Evolutionary conservation across 2,888 invertebrate genomes (phyloP).

Genomic region (Drosophila subsilvestris): DNA sequence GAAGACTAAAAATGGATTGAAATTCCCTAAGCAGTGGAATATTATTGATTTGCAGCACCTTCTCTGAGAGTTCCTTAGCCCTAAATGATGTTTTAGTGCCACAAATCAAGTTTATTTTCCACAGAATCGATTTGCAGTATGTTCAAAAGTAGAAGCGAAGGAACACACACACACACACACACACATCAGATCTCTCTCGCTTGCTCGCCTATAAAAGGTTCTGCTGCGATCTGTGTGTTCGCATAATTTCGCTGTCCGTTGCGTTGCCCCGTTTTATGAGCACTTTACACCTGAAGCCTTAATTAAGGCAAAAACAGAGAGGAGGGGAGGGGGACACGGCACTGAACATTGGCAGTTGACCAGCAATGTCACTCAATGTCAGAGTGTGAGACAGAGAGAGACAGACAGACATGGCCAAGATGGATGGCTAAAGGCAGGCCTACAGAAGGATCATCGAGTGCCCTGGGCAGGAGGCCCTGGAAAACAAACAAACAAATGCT

Average conservation of each 20-base stretch:
- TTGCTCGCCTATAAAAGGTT: neutral
- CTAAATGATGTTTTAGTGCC: conserved; percentile 33
- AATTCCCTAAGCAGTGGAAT: too few species aligned
- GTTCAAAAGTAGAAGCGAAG: conserved; percentile 17
- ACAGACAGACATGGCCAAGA: neutral
- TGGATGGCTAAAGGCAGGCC: conserved; percentile 8
- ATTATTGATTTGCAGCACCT: neutral
- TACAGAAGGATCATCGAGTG: conserved; percentile 24
- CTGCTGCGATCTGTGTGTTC: conserved; percentile 54
- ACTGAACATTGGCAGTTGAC: conserved; percentile 60
- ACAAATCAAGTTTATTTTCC: conserved; percentile 62
- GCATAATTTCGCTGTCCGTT: conserved; percentile 55
- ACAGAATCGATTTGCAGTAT: conserved; percentile 62
- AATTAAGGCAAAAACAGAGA: conserved; percentile 59
- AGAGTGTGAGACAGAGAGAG: conserved; percentile 33
- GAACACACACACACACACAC: too few species aligned
- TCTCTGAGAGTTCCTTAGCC: conserved; percentile 15
- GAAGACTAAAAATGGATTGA: neutral
- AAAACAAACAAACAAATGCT: conserved; percentile 64
- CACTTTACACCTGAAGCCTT: conserved; percentile 76
- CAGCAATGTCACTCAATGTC: conserved; percentile 78
- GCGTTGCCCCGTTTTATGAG: conserved; percentile 57
- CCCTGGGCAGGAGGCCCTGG: conserved; percentile 31
- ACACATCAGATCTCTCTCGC: neutral
- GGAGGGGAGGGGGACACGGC: neutral